Evolutionary conservation across 2,113 vertebrate genomes (phyloP).

Genomic region (Takifugu flavidus): DNA sequence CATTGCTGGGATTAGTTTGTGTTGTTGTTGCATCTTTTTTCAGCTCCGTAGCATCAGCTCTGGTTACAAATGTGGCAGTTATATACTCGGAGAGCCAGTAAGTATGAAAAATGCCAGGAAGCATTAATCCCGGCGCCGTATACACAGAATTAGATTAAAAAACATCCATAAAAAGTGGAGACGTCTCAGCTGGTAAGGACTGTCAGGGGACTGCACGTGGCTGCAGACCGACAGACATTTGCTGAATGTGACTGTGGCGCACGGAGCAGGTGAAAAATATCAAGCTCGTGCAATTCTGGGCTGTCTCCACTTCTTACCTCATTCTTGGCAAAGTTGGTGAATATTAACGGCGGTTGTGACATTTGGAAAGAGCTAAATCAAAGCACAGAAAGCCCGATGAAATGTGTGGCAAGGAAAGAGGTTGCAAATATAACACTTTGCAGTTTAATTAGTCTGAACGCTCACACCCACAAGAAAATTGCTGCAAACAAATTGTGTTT

Average conservation of each 20-base stretch:
- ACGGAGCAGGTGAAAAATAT: constrained; percentile 9
- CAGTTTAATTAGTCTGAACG: too few relatives aligned
- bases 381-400: too few relatives aligned
- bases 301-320: too few relatives aligned
- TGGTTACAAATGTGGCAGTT: constrained; percentile 38
- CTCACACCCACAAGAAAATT: too few relatives aligned
- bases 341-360: too few relatives aligned
- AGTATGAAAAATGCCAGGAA: constrained; percentile 15
- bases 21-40: constrained; percentile 59
- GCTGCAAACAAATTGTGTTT: too few relatives aligned
- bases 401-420: too few relatives aligned
- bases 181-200: not conserved
- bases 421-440: too few relatives aligned
- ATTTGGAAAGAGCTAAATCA: too few relatives aligned
- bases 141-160: constrained; percentile 1
- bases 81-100: constrained; percentile 1
- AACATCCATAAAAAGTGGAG: not conserved
- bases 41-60: constrained; percentile 28
- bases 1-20: constrained; percentile 63
- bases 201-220: not conserved
- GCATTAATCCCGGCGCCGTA: not conserved
- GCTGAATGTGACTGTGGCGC: not conserved
- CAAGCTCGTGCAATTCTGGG: constrained; percentile 6
- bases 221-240: too few relatives aligned
- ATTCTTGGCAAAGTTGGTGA: too few relatives aligned